A percentile compares a stretch with the other conserved stretches of the same genome.
phyloP scores from a whole-genome alignment of 2,888 invertebrate species.

The Drosophila seclusa region DNA sequence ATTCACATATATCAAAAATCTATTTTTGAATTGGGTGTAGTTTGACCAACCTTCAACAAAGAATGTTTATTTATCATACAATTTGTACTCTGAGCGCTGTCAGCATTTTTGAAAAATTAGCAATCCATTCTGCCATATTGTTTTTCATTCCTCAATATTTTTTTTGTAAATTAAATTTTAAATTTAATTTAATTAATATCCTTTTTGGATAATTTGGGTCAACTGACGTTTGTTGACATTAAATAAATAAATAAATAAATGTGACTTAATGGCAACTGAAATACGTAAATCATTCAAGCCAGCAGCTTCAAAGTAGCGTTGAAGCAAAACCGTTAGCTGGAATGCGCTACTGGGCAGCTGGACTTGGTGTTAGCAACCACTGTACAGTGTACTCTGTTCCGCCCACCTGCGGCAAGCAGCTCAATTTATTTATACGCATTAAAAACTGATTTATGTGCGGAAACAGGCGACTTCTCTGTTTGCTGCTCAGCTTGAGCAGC shows the following conservation, averaged over 20 bases:
- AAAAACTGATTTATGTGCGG: slow-evolving; percentile 76
- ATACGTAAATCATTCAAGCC: slow-evolving; percentile 2
- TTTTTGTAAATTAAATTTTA: too few species aligned
- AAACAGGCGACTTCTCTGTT: slow-evolving; percentile 35
- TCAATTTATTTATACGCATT: slow-evolving; percentile 78
- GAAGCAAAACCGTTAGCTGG: slow-evolving; percentile 2
- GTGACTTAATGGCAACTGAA: slow-evolving; percentile 8
- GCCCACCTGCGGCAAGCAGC: slow-evolving; percentile 54
- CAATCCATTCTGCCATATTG: not conserved
- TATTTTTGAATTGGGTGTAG: not conserved
- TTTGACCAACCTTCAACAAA: not conserved
- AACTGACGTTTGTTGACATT: too few species aligned
- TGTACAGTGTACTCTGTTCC: slow-evolving; percentile 12
- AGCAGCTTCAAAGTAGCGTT: slow-evolving; percentile 9
- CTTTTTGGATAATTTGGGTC: too few species aligned
- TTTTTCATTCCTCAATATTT: not conserved
- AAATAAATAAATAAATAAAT: too few species aligned
- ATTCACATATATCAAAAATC: not conserved
- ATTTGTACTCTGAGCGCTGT: not conserved
- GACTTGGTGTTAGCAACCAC: slow-evolving; percentile 13
- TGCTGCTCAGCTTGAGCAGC: slow-evolving; percentile 1
- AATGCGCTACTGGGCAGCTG: slow-evolving; percentile 5
- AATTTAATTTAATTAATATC: too few species aligned
- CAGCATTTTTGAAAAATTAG: not conserved
- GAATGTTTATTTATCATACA: not conserved